These are phyloP conservation scores for Idaea biselata DNA, from an alignment of 2,888 invertebrate species.

Conservation along the genomic window DNA sequence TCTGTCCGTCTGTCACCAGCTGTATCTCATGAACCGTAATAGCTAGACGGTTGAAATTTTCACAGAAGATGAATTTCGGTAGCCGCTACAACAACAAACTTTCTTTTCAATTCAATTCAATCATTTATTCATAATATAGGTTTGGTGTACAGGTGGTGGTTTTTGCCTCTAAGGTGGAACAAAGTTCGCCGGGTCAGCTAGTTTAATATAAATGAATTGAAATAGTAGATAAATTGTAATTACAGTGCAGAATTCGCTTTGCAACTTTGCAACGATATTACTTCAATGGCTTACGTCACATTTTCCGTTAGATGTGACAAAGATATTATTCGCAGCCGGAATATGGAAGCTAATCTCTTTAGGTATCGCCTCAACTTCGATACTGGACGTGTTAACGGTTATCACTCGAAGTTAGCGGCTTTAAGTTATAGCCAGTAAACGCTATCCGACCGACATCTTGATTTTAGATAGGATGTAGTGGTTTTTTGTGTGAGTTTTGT, in stretches of 20 bases:
- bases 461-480: not conserved
- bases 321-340: not conserved
- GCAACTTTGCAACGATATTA: not conserved
- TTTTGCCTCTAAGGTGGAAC: too few relatives aligned
- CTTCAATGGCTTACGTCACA: slow-evolving; percentile 18
- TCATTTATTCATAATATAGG: too few relatives aligned
- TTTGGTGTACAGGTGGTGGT: too few relatives aligned
- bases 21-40: too few relatives aligned
- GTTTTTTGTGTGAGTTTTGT: not conserved
- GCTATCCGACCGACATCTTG: not conserved
- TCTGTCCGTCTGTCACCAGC: too few relatives aligned
- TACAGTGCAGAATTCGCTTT: not conserved
- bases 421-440: slow-evolving; percentile 21
- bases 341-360: not conserved
- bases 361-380: not conserved
- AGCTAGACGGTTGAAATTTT: too few relatives aligned
- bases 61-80: too few relatives aligned
- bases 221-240: too few relatives aligned
- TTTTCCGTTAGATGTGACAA: not conserved
- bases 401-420: slow-evolving; percentile 15
- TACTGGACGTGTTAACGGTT: slow-evolving; percentile 14
- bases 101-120: too few relatives aligned
- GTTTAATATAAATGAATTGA: too few relatives aligned
- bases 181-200: too few relatives aligned
- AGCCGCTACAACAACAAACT: too few relatives aligned